These are phyloP conservation scores for Apotomis betuletana DNA, from an alignment of 2,888 invertebrate genomes.

Conservation along the genomic window DNA sequence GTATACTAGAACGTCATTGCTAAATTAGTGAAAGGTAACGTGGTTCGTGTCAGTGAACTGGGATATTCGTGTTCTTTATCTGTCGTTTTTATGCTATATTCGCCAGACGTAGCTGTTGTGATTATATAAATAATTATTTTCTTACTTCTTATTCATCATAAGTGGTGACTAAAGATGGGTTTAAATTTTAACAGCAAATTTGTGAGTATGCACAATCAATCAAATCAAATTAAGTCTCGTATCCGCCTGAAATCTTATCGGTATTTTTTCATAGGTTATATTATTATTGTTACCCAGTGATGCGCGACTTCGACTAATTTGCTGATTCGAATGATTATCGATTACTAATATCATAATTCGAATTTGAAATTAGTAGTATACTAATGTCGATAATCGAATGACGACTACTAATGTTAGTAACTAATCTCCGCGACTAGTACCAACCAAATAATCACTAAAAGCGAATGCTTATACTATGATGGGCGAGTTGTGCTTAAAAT, in stretches of 20 bases:
- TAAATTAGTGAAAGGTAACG: slow-evolving; percentile 33
- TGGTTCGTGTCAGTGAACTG: slow-evolving; percentile 25
- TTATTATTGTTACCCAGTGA: slow-evolving; percentile 14
- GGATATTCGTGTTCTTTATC: slow-evolving; percentile 17
- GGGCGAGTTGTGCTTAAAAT: too few species aligned
- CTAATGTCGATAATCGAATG: too few species aligned
- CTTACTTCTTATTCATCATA: neutral
- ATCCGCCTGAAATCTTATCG: slow-evolving; percentile 18
- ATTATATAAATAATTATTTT: neutral
- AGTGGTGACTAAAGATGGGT: slow-evolving; percentile 16
- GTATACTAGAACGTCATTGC: slow-evolving; percentile 29
- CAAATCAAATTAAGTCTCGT: neutral
- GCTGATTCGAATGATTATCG: too few species aligned
- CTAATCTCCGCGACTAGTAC: too few species aligned
- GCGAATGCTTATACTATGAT: too few species aligned
- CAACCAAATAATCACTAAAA: too few species aligned
- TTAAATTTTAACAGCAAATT: slow-evolving; percentile 34
- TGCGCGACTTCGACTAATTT: too few species aligned
- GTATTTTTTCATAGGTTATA: slow-evolving; percentile 19
- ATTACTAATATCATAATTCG: too few species aligned
- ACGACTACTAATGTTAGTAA: too few species aligned
- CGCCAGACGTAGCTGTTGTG: neutral
- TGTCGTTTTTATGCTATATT: neutral
- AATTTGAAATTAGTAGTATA: too few species aligned
- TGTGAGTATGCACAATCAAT: slow-evolving; percentile 26